Percentiles rank a stretch among this genome's conserved stretches.
These are phyloP conservation scores for Cataglyphis hispanica DNA, from an alignment of 1,140 invertebrate genomes.

Conservation along the genomic window DNA sequence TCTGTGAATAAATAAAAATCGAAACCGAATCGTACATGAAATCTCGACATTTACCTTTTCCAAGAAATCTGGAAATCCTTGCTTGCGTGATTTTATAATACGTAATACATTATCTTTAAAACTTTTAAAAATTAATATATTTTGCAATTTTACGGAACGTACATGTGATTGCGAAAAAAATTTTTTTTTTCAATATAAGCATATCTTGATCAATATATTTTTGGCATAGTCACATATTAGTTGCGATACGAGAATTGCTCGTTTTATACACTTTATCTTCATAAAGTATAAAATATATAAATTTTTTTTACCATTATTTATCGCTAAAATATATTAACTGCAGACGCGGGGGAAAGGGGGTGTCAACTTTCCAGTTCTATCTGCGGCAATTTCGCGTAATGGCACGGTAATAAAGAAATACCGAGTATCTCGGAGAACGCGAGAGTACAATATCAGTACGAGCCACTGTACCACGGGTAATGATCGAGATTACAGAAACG, in stretches of 20 bases:
- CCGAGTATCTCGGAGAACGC: background rate
- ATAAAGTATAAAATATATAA: no score
- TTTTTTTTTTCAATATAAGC: no score
- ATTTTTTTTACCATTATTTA: no score
- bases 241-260: no score
- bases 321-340: no score
- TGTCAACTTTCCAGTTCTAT: background rate
- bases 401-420: slow-evolving; percentile 35
- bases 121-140: no score
- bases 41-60: background rate
- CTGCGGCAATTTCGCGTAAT: slow-evolving; percentile 15
- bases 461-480: background rate
- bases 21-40: background rate
- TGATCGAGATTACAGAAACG: slow-evolving; percentile 25
- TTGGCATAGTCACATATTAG: no score
- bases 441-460: background rate
- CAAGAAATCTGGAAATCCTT: background rate
- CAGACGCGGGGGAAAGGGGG: no score
- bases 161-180: no score
- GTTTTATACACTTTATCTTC: no score
- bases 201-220: no score
- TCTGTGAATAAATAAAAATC: background rate
- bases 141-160: no score
- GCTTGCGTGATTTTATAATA: background rate
- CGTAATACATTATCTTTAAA: background rate